Evolutionary conservation across 2,113 vertebrate species (phyloP).

Genomic region (Zonotrichia leucophrys): DNA sequence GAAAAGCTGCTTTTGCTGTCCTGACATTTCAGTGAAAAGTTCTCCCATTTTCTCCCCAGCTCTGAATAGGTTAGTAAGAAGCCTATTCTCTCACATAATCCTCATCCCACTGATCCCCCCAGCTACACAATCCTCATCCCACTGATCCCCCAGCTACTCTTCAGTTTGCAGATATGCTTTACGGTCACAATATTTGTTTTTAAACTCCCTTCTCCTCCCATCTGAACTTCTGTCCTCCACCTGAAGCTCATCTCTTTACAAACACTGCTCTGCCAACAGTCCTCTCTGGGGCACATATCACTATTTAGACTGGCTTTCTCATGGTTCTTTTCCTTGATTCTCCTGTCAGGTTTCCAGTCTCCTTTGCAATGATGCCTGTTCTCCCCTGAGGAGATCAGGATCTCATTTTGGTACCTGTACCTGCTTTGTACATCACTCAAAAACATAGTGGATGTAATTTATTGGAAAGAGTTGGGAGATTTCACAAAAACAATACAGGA

Average conservation of each 20-base stretch:
- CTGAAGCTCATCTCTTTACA: not conserved
- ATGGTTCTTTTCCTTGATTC: not conserved
- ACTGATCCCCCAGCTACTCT: not conserved
- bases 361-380: not conserved
- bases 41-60: not conserved
- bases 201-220: not conserved
- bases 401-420: not conserved
- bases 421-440: not conserved
- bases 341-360: not conserved
- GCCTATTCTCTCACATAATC: not conserved
- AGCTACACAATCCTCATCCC: not conserved
- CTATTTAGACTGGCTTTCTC: not conserved
- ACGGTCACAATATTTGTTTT: not conserved
- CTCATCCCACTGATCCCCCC: not conserved
- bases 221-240: not conserved
- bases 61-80: not conserved
- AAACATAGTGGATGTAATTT: accelerated
- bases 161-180: not conserved
- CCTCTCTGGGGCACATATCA: not conserved
- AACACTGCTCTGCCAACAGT: not conserved
- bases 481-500: not conserved
- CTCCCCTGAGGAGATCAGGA: not conserved
- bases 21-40: not conserved
- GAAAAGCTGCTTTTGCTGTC: not conserved
- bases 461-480: not conserved